These are phyloP conservation scores for Morelia viridis DNA, from an alignment of 2,797 vertebrate species.

Conservation along the genomic window DNA sequence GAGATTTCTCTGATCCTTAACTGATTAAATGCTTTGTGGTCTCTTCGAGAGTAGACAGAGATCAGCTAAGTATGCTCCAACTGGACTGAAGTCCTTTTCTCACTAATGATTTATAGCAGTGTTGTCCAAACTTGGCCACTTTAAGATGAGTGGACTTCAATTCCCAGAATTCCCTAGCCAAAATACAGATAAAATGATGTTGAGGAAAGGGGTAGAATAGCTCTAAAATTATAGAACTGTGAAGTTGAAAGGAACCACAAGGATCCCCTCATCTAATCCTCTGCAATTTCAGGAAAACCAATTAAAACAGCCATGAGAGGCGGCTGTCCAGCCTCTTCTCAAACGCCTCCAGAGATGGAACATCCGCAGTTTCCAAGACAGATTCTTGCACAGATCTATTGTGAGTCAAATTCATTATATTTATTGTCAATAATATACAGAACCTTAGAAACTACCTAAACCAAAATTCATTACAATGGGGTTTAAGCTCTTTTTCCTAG, in stretches of 20 bases:
- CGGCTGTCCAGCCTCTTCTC: neutral
- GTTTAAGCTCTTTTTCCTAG: neutral
- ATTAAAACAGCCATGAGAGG: too few relatives aligned
- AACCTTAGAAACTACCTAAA: neutral
- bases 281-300: neutral
- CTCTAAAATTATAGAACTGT: neutral
- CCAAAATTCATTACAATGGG: neutral
- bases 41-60: neutral
- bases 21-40: neutral
- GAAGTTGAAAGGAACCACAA: neutral
- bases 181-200: neutral
- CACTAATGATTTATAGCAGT: neutral
- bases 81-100: neutral
- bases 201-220: too few relatives aligned
- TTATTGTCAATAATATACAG: neutral
- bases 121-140: too few relatives aligned
- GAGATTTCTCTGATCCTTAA: too few relatives aligned
- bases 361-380: rapidly evolving
- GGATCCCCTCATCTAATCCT: neutral
- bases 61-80: neutral
- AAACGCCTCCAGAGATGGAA: neutral
- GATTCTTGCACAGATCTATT: neutral
- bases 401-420: neutral
- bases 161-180: too few relatives aligned
- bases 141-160: too few relatives aligned